A percentile compares a stretch with the other conserved stretches of the same genome.
phyloP scores from a whole-genome alignment of 1,140 invertebrate species.

The Apocrypta bakeri region DNA sequence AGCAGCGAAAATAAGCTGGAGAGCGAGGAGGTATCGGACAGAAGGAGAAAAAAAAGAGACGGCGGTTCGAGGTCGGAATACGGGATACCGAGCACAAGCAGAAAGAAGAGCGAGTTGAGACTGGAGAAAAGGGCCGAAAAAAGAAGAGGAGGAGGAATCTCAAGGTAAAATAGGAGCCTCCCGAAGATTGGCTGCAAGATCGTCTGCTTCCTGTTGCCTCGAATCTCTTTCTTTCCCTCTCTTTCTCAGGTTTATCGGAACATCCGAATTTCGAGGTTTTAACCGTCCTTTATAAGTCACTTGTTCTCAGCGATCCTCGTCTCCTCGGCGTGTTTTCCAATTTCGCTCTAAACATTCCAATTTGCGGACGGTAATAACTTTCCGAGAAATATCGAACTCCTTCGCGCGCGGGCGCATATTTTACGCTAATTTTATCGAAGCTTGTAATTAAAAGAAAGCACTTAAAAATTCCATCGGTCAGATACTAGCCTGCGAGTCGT shows the following conservation, averaged over 20 bases:
- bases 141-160: conserved; percentile 21
- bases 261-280: neutral
- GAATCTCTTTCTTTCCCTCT: neutral
- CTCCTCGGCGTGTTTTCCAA: neutral
- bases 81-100: neutral
- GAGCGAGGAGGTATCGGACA: conserved; percentile 20
- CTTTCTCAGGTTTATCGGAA: neutral
- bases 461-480: neutral
- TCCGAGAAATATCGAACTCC: neutral
- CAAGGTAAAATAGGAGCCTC: conserved; percentile 38
- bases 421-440: neutral
- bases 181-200: conserved; percentile 46
- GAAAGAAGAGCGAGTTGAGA: neutral
- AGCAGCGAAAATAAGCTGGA: conserved; percentile 15
- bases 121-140: conserved; percentile 28
- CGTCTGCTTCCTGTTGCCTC: conserved; percentile 6
- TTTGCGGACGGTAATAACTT: neutral
- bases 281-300: neutral
- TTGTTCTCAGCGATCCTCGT: neutral
- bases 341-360: neutral
- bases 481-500: neutral
- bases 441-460: neutral
- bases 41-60: conserved; percentile 25
- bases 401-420: neutral
- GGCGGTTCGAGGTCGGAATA: conserved; percentile 47